Percentiles rank a stretch among this genome's conserved stretches.
phyloP scores from a whole-genome alignment of 92 coral and sea anemone genomes.

The Galaxea fascicularis region DNA sequence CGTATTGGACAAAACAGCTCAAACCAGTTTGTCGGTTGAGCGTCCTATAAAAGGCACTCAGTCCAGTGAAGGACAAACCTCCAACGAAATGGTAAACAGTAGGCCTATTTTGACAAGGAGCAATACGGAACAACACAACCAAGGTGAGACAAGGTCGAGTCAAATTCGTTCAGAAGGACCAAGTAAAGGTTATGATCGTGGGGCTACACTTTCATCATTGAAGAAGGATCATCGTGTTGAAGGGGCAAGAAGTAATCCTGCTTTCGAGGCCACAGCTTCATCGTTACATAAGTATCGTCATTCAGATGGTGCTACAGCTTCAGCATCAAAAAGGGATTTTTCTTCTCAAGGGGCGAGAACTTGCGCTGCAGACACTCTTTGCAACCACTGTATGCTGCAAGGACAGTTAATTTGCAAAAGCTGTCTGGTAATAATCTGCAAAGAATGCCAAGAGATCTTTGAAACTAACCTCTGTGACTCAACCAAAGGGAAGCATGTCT shows the following conservation, averaged over 20 bases:
- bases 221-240: background rate
- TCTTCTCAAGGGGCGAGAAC: background rate
- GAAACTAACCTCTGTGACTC: conserved; percentile 13
- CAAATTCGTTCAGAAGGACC: too few relatives aligned
- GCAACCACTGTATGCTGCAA: conserved; percentile 23
- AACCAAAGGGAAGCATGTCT: conserved; percentile 45
- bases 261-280: background rate
- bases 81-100: background rate
- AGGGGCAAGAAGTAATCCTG: background rate
- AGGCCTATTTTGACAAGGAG: background rate
- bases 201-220: background rate
- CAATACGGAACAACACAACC: background rate
- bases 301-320: background rate
- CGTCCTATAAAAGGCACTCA: background rate
- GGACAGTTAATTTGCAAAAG: conserved; percentile 30
- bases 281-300: background rate
- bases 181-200: background rate
- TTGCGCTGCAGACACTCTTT: background rate
- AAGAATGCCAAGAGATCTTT: conserved; percentile 9
- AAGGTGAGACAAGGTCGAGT: too few relatives aligned
- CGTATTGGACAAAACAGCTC: background rate
- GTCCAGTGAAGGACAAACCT: background rate
- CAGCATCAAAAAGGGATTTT: background rate
- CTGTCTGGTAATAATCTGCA: conserved; percentile 36
- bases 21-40: background rate